Evolutionary conservation across 2,888 invertebrate species (phyloP), one percentile per base, ranked within the genome.

Genomic region (Conomelus anceps): DNA sequence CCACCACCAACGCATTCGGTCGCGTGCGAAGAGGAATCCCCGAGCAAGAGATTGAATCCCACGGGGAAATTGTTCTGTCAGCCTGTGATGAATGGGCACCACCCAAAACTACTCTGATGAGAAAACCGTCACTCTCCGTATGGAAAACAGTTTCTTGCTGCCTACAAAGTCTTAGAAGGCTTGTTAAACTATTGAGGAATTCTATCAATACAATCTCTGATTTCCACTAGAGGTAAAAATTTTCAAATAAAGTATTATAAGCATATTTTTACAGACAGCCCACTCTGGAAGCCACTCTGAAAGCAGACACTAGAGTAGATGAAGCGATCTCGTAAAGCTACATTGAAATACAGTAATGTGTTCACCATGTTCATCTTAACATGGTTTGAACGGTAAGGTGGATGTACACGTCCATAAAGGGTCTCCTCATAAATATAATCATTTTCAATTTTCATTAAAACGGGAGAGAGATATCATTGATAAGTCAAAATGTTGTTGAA

Each of bases 31-130:
- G n/a, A 63, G 63, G 63, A 63, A 63, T 63, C 63, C 63, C 63
- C 63, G 63, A 63, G 63, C 63, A 20, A 86, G 86, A 86, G 86
- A 86, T 86, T 86, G 86, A 86, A 86, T 86, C 86, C 86, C 86
- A 22, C 86, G 86, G 86, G 86, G 86, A 86, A 86, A 86, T 86
- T 86, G 86, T 86, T 24, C 86, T 86, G 86, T 86, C 86, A 86
- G 23, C 11, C n/a, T 24, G 26, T 86, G 86, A 86, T 86, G 86
- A 86, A 86, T 86, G 86, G 86, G 86, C n/a, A 20, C 4, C 86
- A 29, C 23, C 86, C 23, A 86, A 17, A n/a, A 86, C 86, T 86
- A 7, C 29, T 29, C 86, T 86, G 86, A 26, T 26, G 86, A 86
- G 86, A 86, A 86, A 86, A 24, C 86, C 86, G 86, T 86, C 86